Evolutionary conservation across 2,113 vertebrate genomes (phyloP).

Genomic region (Myrmophylax atrothorax): DNA sequence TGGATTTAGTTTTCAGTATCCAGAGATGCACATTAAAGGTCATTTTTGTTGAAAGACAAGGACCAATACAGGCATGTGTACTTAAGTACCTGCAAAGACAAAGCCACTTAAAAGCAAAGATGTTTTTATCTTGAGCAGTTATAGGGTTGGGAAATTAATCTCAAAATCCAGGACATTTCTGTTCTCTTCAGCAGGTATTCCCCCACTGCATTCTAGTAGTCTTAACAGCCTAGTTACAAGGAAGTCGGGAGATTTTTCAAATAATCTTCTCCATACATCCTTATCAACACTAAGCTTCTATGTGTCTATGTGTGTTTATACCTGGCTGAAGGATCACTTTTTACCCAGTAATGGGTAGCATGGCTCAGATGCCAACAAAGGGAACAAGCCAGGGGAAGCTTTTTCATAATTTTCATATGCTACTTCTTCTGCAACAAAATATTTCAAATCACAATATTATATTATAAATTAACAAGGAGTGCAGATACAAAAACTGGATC

Average conservation of each 20-base stretch:
- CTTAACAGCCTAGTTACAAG: background rate
- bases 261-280: background rate
- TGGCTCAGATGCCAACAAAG: background rate
- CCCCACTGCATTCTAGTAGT: background rate
- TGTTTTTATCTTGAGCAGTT: background rate
- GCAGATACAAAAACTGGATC: background rate
- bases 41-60: slow-evolving; percentile 47
- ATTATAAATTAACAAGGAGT: background rate
- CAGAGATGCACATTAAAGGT: slow-evolving; percentile 21
- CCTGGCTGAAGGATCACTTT: background rate
- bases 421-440: background rate
- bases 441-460: background rate
- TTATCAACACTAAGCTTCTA: background rate
- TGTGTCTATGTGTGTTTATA: background rate
- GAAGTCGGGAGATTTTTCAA: background rate
- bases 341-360: background rate
- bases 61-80: background rate
- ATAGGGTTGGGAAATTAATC: background rate
- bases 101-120: slow-evolving; percentile 26
- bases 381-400: background rate
- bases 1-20: background rate
- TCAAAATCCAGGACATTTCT: background rate
- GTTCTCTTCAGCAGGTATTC: background rate
- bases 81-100: slow-evolving; percentile 9
- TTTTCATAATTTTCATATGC: background rate